These are phyloP conservation scores for Champsocephalus gunnari DNA, from an alignment of 2,797 vertebrate genomes.

Conservation along the genomic window DNA sequence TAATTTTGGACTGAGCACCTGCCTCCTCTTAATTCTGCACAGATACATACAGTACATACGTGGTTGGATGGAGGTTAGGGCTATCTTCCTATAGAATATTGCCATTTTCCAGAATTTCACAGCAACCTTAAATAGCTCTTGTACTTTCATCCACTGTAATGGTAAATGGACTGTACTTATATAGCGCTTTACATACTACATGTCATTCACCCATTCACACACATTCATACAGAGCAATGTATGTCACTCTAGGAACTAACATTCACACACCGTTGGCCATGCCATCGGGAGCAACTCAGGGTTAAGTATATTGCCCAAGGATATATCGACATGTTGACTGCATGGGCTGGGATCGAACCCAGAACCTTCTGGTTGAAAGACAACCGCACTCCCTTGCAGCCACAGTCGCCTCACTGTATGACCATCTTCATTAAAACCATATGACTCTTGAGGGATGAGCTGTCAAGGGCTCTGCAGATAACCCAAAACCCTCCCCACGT, in stretches of 20 bases:
- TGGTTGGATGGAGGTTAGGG: constrained; percentile 18
- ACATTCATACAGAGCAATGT: too few relatives aligned
- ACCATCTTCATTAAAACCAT: constrained; percentile 70
- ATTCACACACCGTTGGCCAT: too few relatives aligned
- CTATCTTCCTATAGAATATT: constrained; percentile 30
- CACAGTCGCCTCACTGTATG: constrained; percentile 11
- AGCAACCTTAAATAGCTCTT: constrained; percentile 18
- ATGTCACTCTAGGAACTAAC: too few relatives aligned
- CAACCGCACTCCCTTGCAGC: too few relatives aligned
- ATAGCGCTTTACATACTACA: too few relatives aligned
- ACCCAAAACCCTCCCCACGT: constrained; percentile 64
- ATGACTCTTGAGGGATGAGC: constrained; percentile 75
- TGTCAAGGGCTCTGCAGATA: constrained; percentile 77
- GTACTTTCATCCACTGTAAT: constrained; percentile 44
- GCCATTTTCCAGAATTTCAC: constrained; percentile 16
- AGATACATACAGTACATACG: constrained; percentile 17
- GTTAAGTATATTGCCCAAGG: too few relatives aligned
- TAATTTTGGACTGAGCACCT: constrained; percentile 61
- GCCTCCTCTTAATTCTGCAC: constrained; percentile 53
- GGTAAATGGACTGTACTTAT: too few relatives aligned
- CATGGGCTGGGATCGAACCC: too few relatives aligned
- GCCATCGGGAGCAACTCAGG: too few relatives aligned
- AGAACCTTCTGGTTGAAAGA: too few relatives aligned
- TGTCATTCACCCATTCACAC: too few relatives aligned
- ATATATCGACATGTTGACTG: too few relatives aligned